phyloP scores from a whole-genome alignment of 1,140 invertebrate genomes.

The Asobara japonica region DNA sequence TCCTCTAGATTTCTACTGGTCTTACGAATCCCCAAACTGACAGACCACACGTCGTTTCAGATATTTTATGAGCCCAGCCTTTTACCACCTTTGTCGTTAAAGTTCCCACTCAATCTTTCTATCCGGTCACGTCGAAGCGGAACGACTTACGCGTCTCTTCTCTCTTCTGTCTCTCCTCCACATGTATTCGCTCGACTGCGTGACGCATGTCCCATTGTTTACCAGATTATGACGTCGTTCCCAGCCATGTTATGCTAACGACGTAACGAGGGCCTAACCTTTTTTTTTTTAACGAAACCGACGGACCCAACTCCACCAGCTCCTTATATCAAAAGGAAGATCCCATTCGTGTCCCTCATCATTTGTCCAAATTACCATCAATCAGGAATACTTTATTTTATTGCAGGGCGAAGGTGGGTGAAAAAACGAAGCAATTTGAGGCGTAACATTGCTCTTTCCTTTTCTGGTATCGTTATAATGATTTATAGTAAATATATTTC shows the following conservation, averaged over 20 bases:
- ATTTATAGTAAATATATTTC: conserved; percentile 1
- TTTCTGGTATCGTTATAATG: not conserved
- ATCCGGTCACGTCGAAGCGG: conserved; percentile 26
- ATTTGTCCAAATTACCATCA: conserved; percentile 15
- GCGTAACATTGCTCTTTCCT: not conserved
- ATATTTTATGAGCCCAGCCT: not conserved
- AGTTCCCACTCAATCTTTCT: conserved; percentile 25
- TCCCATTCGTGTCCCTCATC: not conserved
- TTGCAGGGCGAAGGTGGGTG: not conserved
- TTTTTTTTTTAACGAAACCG: conserved; percentile 32
- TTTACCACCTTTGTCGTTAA: conserved; percentile 14
- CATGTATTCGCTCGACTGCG: conserved; percentile 16
- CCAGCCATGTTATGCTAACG: conserved; percentile 44
- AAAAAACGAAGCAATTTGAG: not conserved
- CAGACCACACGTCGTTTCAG: not conserved
- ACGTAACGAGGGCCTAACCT: conserved; percentile 38
- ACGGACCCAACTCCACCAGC: not conserved
- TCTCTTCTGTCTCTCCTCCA: conserved; percentile 7
- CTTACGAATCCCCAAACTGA: not conserved
- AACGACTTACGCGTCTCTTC: conserved; percentile 14
- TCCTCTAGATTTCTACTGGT: not conserved
- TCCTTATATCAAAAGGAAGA: not conserved
- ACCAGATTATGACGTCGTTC: conserved; percentile 44
- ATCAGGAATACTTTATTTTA: conserved; percentile 3
- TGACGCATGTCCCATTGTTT: conserved; percentile 46